These are phyloP conservation scores for Pterois miles DNA, from an alignment of 2,797 vertebrate species.

Conservation along the genomic window DNA sequence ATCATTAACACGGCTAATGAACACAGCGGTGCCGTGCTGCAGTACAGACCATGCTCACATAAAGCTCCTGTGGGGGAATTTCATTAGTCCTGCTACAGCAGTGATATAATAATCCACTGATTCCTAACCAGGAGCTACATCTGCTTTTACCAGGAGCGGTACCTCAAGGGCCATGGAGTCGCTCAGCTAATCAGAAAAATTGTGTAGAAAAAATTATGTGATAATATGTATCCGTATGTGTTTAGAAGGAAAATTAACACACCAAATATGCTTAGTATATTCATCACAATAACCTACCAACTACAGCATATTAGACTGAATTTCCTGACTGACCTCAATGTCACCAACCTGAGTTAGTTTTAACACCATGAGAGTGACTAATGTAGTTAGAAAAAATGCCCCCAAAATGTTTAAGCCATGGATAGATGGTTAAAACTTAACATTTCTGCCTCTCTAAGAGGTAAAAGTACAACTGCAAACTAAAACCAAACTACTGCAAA, in stretches of 20 bases:
- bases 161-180: background rate
- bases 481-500: background rate
- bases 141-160: background rate
- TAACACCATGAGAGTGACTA: background rate
- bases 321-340: background rate
- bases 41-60: background rate
- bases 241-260: background rate
- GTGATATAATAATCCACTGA: constrained; percentile 1
- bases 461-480: background rate
- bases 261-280: background rate
- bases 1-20: constrained; percentile 81
- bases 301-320: too few species aligned
- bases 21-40: constrained; percentile 50
- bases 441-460: background rate
- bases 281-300: background rate
- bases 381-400: too few species aligned
- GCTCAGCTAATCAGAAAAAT: background rate
- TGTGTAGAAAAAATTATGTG: background rate
- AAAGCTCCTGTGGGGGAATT: constrained; percentile 31
- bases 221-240: background rate
- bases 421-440: background rate
- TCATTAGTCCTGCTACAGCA: constrained; percentile 35
- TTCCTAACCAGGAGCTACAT: background rate
- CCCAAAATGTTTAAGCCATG: fast-evolving
- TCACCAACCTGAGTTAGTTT: background rate